Conservation (phyloP, 2,888 invertebrate genomes). For the Tribolium freemani region DNA sequence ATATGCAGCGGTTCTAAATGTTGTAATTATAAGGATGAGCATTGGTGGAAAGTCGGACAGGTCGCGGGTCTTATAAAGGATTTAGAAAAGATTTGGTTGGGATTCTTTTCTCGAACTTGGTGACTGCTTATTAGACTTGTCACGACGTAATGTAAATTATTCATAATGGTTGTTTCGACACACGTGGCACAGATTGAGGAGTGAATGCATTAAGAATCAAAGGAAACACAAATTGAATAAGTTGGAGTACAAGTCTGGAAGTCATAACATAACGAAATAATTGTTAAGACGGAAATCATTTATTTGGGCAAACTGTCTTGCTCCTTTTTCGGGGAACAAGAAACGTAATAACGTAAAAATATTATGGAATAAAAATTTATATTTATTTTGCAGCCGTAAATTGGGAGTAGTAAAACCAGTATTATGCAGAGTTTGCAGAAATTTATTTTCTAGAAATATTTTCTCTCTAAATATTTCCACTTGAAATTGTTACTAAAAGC, state of each 20-base stretch:
- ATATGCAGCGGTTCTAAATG: not conserved
- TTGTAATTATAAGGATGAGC: not conserved
- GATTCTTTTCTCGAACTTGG: not conserved
- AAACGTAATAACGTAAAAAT: not conserved
- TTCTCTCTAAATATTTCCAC: not conserved
- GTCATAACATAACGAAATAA: not conserved
- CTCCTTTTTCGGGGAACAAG: not conserved
- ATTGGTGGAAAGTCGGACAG: not conserved
- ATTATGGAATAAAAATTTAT: not conserved
- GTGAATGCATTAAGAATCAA: not conserved
- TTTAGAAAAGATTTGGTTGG: not conserved
- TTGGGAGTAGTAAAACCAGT: not conserved
- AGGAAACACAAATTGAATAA: constrained; percentile 4
- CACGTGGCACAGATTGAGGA: not conserved
- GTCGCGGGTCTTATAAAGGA: too few species aligned
- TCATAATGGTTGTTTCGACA: constrained; percentile 7
- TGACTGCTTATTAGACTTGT: not conserved
- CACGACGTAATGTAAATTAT: constrained; percentile 10
- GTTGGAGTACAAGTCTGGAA: not conserved
- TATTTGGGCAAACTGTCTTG: not conserved
- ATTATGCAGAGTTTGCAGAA: not conserved
- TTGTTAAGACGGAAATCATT: not conserved
- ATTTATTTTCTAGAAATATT: not conserved
- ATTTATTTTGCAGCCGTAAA: not conserved
- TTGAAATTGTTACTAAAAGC: not conserved